phyloP scores from a whole-genome alignment of 2,797 vertebrate genomes.

The Mallotus villosus region DNA sequence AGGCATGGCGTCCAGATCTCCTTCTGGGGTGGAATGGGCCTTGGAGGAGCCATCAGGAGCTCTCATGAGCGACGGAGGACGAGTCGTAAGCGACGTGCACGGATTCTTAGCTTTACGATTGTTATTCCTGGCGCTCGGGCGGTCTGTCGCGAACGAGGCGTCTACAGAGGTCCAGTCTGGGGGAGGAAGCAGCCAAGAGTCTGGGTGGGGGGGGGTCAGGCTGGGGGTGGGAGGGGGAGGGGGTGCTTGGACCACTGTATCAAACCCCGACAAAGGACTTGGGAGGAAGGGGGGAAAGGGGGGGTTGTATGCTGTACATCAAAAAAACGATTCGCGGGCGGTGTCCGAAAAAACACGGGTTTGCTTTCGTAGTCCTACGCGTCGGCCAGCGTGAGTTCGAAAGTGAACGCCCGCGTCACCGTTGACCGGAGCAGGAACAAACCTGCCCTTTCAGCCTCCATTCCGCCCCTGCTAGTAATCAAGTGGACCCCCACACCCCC shows the following conservation, averaged over 20 bases:
- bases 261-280: constrained; percentile 32
- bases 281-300: constrained; percentile 1
- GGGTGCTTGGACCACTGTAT: constrained; percentile 24
- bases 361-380: constrained; percentile 41
- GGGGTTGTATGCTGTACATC: constrained; percentile 38
- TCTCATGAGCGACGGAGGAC: constrained; percentile 56
- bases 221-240: constrained; percentile 24
- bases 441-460: constrained; percentile 50
- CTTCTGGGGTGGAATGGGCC: constrained; percentile 47
- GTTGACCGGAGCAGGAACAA: constrained; percentile 25
- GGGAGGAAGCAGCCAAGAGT: constrained; percentile 16
- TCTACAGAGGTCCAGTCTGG: constrained; percentile 24
- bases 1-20: constrained; percentile 47
- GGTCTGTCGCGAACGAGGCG: constrained; percentile 27
- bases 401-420: constrained; percentile 44
- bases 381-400: constrained; percentile 40
- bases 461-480: constrained; percentile 48
- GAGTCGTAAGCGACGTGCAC: constrained; percentile 30
- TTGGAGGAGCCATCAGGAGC: constrained; percentile 47
- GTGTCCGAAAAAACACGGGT: background rate
- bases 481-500: constrained; percentile 37
- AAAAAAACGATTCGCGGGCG: constrained; percentile 31
- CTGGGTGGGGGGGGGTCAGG: background rate
- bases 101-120: constrained; percentile 67
- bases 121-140: constrained; percentile 58